Conservation (phyloP, 2,888 invertebrate genomes). For the Pseudeuparius sepicola region DNA sequence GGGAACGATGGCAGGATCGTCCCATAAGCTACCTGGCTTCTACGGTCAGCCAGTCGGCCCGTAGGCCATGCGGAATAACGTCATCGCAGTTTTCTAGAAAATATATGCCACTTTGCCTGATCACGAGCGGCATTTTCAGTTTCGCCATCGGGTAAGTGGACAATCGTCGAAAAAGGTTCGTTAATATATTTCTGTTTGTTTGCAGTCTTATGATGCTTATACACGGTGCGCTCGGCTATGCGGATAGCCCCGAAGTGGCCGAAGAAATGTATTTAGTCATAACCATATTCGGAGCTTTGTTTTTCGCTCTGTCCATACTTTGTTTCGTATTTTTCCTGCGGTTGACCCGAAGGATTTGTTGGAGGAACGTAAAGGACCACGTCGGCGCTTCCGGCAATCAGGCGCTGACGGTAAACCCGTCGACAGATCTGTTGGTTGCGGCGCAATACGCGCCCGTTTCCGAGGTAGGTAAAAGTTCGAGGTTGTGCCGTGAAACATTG, state of each 20-base stretch:
- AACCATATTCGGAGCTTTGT: conserved; percentile 52
- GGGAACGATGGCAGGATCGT: conserved; percentile 36
- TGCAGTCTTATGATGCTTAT: conserved; percentile 52
- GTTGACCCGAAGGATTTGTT: conserved; percentile 35
- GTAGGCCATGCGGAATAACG: conserved; percentile 48
- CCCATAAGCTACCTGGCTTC: conserved; percentile 38
- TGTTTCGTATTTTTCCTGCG: conserved; percentile 39
- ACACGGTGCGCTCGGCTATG: conserved; percentile 52
- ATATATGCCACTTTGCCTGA: conserved; percentile 33
- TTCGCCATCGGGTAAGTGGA: conserved; percentile 32
- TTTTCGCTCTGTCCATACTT: conserved; percentile 50
- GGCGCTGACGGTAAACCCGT: conserved; percentile 59
- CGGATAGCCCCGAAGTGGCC: conserved; percentile 36
- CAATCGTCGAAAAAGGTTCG: conserved; percentile 15
- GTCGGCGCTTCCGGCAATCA: conserved; percentile 45
- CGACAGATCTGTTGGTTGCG: conserved; percentile 63
- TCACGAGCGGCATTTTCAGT: conserved; percentile 34
- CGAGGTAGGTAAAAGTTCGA: no score
- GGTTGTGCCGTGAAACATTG: no score
- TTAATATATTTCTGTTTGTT: conserved; percentile 22
- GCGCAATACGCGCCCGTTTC: conserved; percentile 68
- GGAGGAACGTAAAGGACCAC: conserved; percentile 36
- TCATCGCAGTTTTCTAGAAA: conserved; percentile 35
- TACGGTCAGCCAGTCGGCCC: conserved; percentile 45
- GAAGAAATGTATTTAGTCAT: conserved; percentile 39